phyloP scores from a whole-genome alignment of 2,888 invertebrate genomes.

The Timema podura region DNA sequence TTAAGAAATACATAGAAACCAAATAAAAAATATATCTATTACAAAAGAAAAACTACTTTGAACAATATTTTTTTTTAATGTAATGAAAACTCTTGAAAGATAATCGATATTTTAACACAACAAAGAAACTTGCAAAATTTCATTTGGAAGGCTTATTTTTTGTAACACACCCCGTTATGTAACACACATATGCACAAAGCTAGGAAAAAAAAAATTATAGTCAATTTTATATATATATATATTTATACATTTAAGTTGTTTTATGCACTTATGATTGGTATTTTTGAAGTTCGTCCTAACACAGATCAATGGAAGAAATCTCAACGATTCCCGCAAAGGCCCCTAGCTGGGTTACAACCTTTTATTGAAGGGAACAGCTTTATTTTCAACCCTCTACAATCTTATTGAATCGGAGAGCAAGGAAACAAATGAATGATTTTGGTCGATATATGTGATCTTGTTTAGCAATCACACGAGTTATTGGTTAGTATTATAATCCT shows the following conservation, averaged over 20 bases:
- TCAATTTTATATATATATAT: constrained; percentile 21
- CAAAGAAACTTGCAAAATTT: constrained; percentile 28
- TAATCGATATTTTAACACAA: constrained; percentile 18
- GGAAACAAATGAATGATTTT: no score
- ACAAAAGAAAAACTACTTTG: no score
- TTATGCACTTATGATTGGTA: constrained; percentile 16
- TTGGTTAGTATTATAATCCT: neutral
- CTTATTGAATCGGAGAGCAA: no score
- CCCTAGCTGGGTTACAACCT: no score
- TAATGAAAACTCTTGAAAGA: neutral
- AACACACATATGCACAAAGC: constrained; percentile 24
- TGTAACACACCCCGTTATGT: constrained; percentile 22
- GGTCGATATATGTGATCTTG: no score
- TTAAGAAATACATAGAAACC: no score
- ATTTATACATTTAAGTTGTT: constrained; percentile 16
- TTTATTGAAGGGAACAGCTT: no score
- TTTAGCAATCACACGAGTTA: no score
- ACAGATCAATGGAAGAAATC: constrained; percentile 34
- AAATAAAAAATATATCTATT: no score
- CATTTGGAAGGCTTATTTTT: constrained; percentile 18
- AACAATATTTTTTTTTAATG: no score
- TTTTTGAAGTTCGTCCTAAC: neutral
- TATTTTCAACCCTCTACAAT: no score
- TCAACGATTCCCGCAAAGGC: constrained; percentile 17
- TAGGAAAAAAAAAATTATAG: constrained; percentile 8